Percentiles rank a stretch among this genome's conserved stretches.
phyloP scores from a whole-genome alignment of 2,888 invertebrate genomes.

The Sphinx pinastri region DNA sequence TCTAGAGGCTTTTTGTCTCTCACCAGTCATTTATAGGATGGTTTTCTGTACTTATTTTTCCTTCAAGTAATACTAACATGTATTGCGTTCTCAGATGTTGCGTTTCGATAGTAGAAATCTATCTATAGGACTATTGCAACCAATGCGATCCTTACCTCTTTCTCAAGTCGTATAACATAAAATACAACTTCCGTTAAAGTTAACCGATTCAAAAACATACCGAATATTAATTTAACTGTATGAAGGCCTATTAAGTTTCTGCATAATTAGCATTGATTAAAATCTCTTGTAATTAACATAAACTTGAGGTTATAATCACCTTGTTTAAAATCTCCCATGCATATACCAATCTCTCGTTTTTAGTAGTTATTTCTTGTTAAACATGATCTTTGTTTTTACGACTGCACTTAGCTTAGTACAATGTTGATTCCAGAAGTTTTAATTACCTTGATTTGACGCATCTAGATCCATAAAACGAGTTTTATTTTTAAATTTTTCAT shows the following conservation, averaged over 20 bases:
- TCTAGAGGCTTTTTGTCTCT: neutral
- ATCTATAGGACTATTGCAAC: too few species aligned
- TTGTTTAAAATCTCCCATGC: constrained; percentile 10
- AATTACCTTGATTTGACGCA: neutral
- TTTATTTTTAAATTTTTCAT: too few species aligned
- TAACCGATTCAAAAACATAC: constrained; percentile 2
- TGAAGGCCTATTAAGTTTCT: constrained; percentile 16
- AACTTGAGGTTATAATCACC: constrained; percentile 12
- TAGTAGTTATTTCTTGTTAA: constrained; percentile 11
- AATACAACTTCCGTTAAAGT: neutral
- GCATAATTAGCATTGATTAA: constrained; percentile 15
- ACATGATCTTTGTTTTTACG: constrained; percentile 6
- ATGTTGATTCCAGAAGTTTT: constrained; percentile 1
- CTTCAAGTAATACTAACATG: too few species aligned
- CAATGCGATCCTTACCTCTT: too few species aligned
- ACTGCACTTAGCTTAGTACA: neutral
- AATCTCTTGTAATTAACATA: constrained; percentile 16
- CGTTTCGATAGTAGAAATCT: too few species aligned
- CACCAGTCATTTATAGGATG: neutral
- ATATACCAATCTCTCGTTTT: constrained; percentile 1
- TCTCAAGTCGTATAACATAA: neutral
- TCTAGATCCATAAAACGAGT: neutral
- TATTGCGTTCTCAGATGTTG: too few species aligned
- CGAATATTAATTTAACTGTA: neutral
- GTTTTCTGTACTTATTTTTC: neutral